Evolutionary conservation across 2,888 invertebrate species (phyloP), one percentile per base, ranked within the genome.

Genomic region (Leucophora obtusa): DNA sequence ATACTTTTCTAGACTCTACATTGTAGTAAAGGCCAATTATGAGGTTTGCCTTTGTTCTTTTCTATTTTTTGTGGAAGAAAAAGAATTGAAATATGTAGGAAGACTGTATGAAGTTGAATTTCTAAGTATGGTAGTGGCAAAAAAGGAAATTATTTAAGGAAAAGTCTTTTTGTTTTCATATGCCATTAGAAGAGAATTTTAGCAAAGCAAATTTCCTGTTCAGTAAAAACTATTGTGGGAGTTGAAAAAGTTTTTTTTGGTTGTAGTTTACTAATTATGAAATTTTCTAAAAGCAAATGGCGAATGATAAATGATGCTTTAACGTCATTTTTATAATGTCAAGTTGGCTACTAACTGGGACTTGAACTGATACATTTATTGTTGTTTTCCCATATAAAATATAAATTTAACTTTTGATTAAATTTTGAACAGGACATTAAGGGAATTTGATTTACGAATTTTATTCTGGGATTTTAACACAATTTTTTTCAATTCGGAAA

Each of bases 61-160:
- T 62, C 14, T 35, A 2, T 58, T 47, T 14, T 51, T 24, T 10
- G 47, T 43, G 8, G 21, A 28, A 60, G 14, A 63, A 28, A 24
- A 15, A 3, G 15, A 10, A n/a, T 62, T 14, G 53, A 54, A n/a
- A 9, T 56, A 8, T 33, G 11, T 2, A 21, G 33, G 15, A n/a
- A 8, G 33, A 10, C 6, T 28, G 28, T 58, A n/a, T 54, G n/a
- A n/a, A n/a, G 24, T 54, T 21, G 4, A n/a, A 56, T 33, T 28
- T 28, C 54, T 63, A 47, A 35, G 56, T 76, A 43, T 65, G 66
- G 15, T 35, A 53, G 66, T 54, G 59, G 56, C 75, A 77, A 71
- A 71, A 79, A 74, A 83, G 83, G 83, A 83, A 83, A 83, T 83
- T 83, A 75, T 70, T 63, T 77, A 71, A 38, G 38, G 11, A 38